Evolutionary conservation across 1,140 invertebrate species (phyloP).

Genomic region (Drosophila aff.): DNA sequence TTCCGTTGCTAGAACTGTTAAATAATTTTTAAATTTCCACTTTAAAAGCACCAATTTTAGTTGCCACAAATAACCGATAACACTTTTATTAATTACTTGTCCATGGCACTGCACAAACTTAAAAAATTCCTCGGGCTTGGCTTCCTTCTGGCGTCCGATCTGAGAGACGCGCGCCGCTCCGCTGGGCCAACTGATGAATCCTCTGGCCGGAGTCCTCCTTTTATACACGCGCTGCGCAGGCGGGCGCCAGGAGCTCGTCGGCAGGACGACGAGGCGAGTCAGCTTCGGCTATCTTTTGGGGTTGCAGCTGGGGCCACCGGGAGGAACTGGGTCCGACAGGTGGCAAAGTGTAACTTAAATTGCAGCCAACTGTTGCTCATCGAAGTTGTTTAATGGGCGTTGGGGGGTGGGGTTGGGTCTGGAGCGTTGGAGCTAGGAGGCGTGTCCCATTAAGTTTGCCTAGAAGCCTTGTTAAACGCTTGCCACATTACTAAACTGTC

Average conservation of each 20-base stretch:
- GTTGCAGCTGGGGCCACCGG: conserved; percentile 2
- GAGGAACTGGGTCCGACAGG: conserved; percentile 45
- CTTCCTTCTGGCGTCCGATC: conserved; percentile 29
- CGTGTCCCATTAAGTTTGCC: conserved; percentile 41
- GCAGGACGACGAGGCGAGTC: conserved; percentile 38
- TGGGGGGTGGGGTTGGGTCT: not conserved
- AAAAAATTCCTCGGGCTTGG: conserved; percentile 4
- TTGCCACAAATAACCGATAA: not conserved
- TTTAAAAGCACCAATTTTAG: not conserved
- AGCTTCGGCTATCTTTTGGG: conserved; percentile 25
- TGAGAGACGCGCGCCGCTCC: conserved; percentile 75
- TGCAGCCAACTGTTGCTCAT: conserved; percentile 78
- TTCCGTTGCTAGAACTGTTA: not conserved
- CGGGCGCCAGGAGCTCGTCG: conserved; percentile 30
- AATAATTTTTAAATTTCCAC: not conserved
- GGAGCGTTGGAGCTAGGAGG: not conserved
- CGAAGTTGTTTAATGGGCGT: conserved; percentile 53
- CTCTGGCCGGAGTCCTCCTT: conserved; percentile 48
- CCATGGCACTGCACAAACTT: conserved; percentile 26
- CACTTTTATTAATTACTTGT: conserved; percentile 22
- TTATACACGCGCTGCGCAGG: conserved; percentile 59
- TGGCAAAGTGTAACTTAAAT: conserved; percentile 77
- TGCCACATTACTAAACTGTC: conserved; percentile 36
- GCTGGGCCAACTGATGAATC: conserved; percentile 66
- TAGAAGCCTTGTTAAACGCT: conserved; percentile 30